Base-by-base conservation (phyloP, 2,888 invertebrate species). In the Phorcus lineatus region DNA sequence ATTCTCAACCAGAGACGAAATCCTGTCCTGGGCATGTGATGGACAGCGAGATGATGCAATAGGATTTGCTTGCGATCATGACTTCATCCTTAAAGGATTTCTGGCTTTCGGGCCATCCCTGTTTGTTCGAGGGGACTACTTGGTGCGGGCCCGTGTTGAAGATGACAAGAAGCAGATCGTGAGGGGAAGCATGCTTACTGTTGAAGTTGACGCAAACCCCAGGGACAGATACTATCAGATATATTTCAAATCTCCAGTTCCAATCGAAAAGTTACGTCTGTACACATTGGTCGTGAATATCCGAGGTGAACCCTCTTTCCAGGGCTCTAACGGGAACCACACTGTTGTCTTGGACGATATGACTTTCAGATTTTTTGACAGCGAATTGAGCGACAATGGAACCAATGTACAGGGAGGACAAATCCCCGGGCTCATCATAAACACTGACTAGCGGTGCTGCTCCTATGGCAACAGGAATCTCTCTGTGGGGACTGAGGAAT, bases 321-420 rank as follows among this genome's bases (percentile, higher is more conserved):
- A 76, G 76, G 76, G 76, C 2, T 31, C 53, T 4, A 24, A 76
- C 22, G 76, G 76, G 31, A 54, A 54, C 76, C 76, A 76, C 36
- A 76, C 76, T 1, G 76, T 76, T 0, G 0, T 55, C n/a, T 22
- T 76, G 31, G 76, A 55, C 13, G 76, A 76, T 19, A 55, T 36
- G 55, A 55, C 28, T 9, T 76, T 76, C 76, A 76, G 17, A 2
- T 76, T 76, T 31, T 28, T 54, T 19, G 31, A 76, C 55, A 54
- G n/a, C 4, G 31, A 54, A 2, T 16, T 24, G 55, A 76, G 76
- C 36, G 16, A 16, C 0, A 76, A 76, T 36, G 76, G 76, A 17
- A 76, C 76, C 9, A 76, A 31, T 36, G 54, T 53, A 1, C 22
- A 54, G 24, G 55, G 54, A 2, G 76, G 76, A 24, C 76, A 76